Conservation (phyloP, 2,888 invertebrate genomes). For the Eristalinus aeneus region DNA sequence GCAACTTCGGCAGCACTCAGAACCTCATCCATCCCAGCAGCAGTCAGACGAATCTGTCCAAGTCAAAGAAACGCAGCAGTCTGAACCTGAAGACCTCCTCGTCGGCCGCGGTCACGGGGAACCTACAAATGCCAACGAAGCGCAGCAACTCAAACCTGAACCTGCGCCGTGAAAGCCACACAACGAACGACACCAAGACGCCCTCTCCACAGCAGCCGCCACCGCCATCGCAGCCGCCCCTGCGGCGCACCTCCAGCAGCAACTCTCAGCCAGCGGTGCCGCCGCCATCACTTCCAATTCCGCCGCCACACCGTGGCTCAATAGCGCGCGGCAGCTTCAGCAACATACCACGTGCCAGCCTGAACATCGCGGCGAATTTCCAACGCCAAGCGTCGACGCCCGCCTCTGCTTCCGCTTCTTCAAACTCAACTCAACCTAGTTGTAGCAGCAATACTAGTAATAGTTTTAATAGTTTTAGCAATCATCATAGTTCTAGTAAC, state of each 20-base stretch:
- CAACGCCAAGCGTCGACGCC: conserved; percentile 65
- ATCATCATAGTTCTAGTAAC: conserved; percentile 70
- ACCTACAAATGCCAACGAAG: conserved; percentile 72
- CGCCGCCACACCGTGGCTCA: conserved; percentile 74
- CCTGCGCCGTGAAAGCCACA: conserved; percentile 76
- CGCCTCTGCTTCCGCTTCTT: conserved; percentile 29
- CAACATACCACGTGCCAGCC: conserved; percentile 80
- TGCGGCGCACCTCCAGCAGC: conserved; percentile 72
- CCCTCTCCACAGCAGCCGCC: conserved; percentile 60
- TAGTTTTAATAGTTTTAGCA: conserved; percentile 71
- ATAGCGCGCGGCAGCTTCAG: conserved; percentile 77
- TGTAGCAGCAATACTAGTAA: conserved; percentile 67
- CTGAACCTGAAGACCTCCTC: conserved; percentile 77
- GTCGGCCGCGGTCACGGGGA: conserved; percentile 59
- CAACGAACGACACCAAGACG: conserved; percentile 70
- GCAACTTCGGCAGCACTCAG: conserved; percentile 80
- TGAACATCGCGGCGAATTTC: conserved; percentile 74
- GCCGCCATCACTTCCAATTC: conserved; percentile 72
- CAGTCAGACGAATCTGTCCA: conserved; percentile 78
- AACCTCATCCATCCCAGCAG: conserved; percentile 77
- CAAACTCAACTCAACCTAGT: conserved; percentile 59
- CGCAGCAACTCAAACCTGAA: conserved; percentile 79
- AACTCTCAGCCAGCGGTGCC: conserved; percentile 72
- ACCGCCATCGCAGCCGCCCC: conserved; percentile 58
- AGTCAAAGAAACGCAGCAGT: conserved; percentile 80